Conservation (phyloP, 1,140 invertebrate species). For the Nasonia longicornis region DNA sequence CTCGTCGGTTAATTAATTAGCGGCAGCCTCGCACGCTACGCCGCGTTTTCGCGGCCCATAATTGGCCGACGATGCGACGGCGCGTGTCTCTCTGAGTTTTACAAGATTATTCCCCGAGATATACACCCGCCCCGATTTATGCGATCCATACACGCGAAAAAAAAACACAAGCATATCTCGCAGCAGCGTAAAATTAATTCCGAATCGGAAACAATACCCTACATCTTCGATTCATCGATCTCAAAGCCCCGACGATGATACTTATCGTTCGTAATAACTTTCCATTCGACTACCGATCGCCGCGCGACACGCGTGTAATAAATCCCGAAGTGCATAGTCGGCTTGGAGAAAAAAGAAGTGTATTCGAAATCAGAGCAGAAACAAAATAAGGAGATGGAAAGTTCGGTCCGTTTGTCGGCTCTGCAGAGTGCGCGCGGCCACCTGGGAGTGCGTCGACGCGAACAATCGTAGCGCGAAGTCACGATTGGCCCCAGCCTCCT, state of each 20-base stretch:
- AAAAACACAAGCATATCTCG: too few species aligned
- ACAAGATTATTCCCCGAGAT: neutral
- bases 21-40: slow-evolving; percentile 22
- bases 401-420: slow-evolving; percentile 45
- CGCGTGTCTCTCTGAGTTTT: neutral
- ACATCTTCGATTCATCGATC: neutral
- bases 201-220: neutral
- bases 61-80: neutral
- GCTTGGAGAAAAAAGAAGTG: neutral
- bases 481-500: slow-evolving; percentile 48
- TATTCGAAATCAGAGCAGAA: slow-evolving; percentile 21
- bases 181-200: neutral
- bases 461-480: slow-evolving; percentile 53
- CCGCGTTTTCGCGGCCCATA: neutral
- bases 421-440: slow-evolving; percentile 47
- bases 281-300: slow-evolving; percentile 25
- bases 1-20: slow-evolving; percentile 44
- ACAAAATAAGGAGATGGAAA: slow-evolving; percentile 28
- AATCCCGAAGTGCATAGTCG: neutral
- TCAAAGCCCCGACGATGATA: neutral
- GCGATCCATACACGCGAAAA: too few species aligned
- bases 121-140: neutral
- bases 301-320: neutral
- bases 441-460: slow-evolving; percentile 43
- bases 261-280: slow-evolving; percentile 18